A percentile compares a stretch with the other conserved stretches of the same genome.
These are phyloP conservation scores for Python bivittatus DNA, from an alignment of 2,113 vertebrate genomes.

Conservation along the genomic window DNA sequence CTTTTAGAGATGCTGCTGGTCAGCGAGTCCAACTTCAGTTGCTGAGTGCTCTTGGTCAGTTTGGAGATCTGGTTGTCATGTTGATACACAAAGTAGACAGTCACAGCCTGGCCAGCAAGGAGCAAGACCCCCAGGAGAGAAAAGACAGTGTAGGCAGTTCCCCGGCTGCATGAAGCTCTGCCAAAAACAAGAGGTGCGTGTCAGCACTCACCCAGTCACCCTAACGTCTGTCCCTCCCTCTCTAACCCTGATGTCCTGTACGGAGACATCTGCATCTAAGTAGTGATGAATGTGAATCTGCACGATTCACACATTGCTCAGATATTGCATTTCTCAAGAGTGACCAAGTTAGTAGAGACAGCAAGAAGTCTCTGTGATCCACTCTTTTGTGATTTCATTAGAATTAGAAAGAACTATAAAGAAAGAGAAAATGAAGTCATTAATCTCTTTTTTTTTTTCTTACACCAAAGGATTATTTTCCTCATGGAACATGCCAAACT, in stretches of 20 bases:
- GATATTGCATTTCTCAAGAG: neutral
- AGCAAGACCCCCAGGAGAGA: conserved; percentile 86
- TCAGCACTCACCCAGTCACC: neutral
- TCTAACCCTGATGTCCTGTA: neutral
- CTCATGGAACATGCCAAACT: neutral
- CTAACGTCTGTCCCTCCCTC: neutral
- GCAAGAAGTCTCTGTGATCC: neutral
- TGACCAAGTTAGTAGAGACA: no score
- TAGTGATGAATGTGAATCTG: neutral
- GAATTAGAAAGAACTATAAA: neutral
- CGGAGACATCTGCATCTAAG: neutral
- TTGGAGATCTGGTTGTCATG: conserved; percentile 82
- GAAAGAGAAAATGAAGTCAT: neutral
- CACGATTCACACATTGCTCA: neutral
- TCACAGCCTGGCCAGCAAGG: conserved; percentile 87
- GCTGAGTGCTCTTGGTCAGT: conserved; percentile 76
- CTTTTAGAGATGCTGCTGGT: conserved; percentile 69
- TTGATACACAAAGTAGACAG: conserved; percentile 81
- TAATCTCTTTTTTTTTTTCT: neutral
- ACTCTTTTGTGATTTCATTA: no score
- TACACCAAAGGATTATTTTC: neutral
- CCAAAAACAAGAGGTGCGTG: fast-evolving
- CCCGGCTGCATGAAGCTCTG: conserved; percentile 67
- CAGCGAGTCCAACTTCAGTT: conserved; percentile 76
- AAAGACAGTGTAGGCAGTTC: conserved; percentile 73